These are phyloP conservation scores for Echeneis naucrates DNA, from an alignment of 2,797 vertebrate genomes.

Conservation along the genomic window DNA sequence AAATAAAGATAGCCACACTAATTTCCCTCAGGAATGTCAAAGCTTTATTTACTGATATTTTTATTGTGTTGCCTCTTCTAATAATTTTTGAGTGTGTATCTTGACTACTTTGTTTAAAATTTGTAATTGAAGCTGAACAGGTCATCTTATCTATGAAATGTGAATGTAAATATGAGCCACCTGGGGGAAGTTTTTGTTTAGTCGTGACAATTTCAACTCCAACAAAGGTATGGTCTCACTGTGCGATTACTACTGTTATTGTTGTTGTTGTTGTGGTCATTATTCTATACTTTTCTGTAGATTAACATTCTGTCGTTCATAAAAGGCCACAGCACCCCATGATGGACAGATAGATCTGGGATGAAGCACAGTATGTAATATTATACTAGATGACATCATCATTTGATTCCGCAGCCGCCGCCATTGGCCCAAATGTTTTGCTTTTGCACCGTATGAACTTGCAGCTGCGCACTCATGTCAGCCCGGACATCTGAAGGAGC, in stretches of 20 bases:
- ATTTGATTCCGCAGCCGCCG: conserved; percentile 39
- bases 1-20: too few species aligned
- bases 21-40: too few species aligned
- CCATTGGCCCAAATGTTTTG: conserved; percentile 20
- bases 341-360: not conserved
- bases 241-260: too few species aligned
- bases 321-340: too few species aligned
- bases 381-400: conserved; percentile 56
- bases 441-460: conserved; percentile 9
- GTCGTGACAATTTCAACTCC: not conserved
- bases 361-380: not conserved
- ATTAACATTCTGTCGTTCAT: not conserved
- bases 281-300: not conserved
- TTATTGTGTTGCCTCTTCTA: too few species aligned
- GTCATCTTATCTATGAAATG: not conserved
- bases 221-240: not conserved
- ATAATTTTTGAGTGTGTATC: not conserved
- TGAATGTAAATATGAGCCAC: conserved; percentile 6
- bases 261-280: not conserved
- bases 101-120: not conserved
- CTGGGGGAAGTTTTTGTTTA: not conserved
- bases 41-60: too few species aligned
- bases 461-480: conserved; percentile 71
- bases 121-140: not conserved
- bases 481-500: not conserved